Percentiles rank a stretch among this genome's conserved stretches.
These are phyloP conservation scores for Ibidorhyncha struthersii DNA, from an alignment of 2,113 vertebrate species.

Conservation along the genomic window DNA sequence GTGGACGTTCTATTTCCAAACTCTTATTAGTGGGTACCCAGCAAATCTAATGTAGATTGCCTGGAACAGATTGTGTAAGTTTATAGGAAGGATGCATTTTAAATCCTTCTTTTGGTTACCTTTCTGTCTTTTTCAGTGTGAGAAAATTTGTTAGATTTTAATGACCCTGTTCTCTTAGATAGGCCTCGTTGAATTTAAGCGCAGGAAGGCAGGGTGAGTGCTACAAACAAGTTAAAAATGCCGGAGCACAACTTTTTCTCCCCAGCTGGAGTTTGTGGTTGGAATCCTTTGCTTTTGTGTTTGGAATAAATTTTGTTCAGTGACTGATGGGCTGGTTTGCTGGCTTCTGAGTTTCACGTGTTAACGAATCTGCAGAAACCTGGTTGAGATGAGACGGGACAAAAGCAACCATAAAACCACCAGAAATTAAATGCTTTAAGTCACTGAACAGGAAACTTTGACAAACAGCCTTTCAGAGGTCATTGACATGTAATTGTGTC, in stretches of 20 bases:
- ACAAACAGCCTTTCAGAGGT: background rate
- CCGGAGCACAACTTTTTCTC: background rate
- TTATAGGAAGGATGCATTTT: background rate
- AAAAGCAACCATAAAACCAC: background rate
- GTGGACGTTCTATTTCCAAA: background rate
- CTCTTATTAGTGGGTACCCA: background rate
- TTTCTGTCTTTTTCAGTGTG: background rate
- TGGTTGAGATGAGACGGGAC: background rate
- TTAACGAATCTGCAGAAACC: background rate
- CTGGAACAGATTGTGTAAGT: background rate
- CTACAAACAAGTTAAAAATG: background rate
- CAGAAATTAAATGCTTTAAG: background rate
- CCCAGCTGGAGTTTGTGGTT: background rate
- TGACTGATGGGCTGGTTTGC: background rate
- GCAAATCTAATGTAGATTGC: background rate
- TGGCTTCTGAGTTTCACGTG: background rate
- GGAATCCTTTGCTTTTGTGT: background rate
- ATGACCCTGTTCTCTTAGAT: background rate
- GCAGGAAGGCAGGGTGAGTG: background rate
- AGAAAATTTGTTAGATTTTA: background rate
- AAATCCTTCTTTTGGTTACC: background rate
- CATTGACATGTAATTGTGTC: background rate
- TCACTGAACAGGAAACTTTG: slow-evolving; percentile 4
- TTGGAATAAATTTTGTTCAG: background rate
- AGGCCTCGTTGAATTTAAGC: background rate